phyloP scores from a whole-genome alignment of 2,888 invertebrate genomes.

The Acanthosepion lycidas region DNA sequence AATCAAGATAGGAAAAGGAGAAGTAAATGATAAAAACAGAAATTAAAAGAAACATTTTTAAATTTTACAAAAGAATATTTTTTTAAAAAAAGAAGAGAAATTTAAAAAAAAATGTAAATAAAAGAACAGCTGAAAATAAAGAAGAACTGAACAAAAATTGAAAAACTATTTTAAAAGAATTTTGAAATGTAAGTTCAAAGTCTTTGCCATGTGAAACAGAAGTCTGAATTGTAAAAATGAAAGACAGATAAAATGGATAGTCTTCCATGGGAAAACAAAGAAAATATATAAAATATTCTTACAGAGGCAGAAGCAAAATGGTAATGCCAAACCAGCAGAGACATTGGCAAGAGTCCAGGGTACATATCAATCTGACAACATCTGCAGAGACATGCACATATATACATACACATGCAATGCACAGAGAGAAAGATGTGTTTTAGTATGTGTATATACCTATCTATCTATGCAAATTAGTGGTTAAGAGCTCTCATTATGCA shows the following conservation, averaged over 20 bases:
- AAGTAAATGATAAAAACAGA: too few species aligned
- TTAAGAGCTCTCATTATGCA: slow-evolving; percentile 33
- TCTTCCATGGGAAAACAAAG: not conserved
- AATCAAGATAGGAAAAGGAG: too few species aligned
- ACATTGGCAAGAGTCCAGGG: not conserved
- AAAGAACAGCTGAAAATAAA: not conserved
- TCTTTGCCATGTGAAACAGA: not conserved
- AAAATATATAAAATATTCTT: not conserved
- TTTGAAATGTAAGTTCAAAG: not conserved
- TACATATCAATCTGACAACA: not conserved
- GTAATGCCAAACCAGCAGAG: not conserved
- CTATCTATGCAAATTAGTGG: not conserved
- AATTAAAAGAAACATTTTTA: too few species aligned
- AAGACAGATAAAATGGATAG: not conserved
- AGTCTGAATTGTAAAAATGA: not conserved
- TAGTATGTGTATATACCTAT: not conserved
- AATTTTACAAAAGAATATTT: too few species aligned
- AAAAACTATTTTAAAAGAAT: not conserved
- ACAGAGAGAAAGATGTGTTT: not conserved
- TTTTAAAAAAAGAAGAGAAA: too few species aligned
- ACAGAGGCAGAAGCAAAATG: not conserved
- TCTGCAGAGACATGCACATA: not conserved
- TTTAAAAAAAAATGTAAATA: too few species aligned
- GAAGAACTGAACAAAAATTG: too few species aligned
- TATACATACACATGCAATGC: not conserved